Conservation (phyloP, 2,888 invertebrate genomes). For the Alentia gelatinosa region DNA sequence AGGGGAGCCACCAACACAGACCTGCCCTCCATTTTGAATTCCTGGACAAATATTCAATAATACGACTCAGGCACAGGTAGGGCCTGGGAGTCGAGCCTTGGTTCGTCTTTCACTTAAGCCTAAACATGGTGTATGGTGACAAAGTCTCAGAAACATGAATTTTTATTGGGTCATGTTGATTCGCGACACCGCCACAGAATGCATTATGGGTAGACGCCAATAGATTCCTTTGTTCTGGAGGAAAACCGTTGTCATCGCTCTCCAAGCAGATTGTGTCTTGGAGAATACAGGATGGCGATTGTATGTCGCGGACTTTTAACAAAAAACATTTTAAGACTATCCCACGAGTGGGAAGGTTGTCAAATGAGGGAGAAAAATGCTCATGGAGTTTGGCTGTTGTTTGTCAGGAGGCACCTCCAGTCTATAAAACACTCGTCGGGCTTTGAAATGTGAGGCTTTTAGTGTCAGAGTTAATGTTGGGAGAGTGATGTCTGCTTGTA, state of each 20-base stretch:
- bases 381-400: too few relatives aligned
- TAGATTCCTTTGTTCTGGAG: neutral
- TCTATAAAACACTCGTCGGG: too few relatives aligned
- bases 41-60: neutral
- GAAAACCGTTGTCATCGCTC: neutral
- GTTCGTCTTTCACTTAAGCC: neutral
- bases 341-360: neutral
- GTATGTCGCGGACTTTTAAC: neutral
- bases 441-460: too few relatives aligned
- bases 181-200: neutral
- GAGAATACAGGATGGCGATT: neutral
- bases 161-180: conserved; percentile 21
- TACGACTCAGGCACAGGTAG: neutral
- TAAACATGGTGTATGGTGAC: conserved; percentile 2
- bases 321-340: neutral
- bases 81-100: neutral
- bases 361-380: too few relatives aligned
- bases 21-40: neutral
- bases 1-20: neutral
- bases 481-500: too few relatives aligned
- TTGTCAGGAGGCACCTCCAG: too few relatives aligned
- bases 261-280: neutral
- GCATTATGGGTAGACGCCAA: neutral
- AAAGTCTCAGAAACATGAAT: neutral
- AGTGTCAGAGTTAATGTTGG: too few relatives aligned